These are phyloP conservation scores for Dendrocincla tyrannina DNA, from an alignment of 2,797 vertebrate genomes.

Conservation along the genomic window DNA sequence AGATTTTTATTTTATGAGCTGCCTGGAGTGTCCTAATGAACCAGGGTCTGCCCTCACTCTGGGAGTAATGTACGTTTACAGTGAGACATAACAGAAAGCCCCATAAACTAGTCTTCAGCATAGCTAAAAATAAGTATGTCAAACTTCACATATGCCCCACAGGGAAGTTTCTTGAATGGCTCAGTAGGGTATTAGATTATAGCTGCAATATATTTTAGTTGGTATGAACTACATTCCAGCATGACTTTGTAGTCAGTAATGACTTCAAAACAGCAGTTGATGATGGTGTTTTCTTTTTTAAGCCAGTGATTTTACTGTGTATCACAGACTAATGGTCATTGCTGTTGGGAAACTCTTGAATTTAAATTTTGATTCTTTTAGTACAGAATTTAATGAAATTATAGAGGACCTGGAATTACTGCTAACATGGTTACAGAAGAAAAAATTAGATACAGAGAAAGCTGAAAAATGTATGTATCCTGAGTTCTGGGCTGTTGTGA, in stretches of 20 bases:
- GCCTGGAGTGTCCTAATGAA: conserved; percentile 35
- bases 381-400: neutral
- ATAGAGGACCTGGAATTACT: neutral
- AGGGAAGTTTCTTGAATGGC: conserved; percentile 9
- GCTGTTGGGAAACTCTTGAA: neutral
- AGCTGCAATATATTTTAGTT: conserved; percentile 4
- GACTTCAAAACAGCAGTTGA: neutral
- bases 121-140: neutral
- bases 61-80: neutral
- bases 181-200: conserved; percentile 16
- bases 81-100: neutral
- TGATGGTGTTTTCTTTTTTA: neutral
- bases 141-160: neutral
- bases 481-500: neutral
- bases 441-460: neutral
- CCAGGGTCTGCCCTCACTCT: neutral
- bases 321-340: neutral
- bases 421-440: neutral
- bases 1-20: conserved; percentile 54
- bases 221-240: conserved; percentile 7
- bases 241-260: conserved; percentile 8
- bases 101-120: neutral
- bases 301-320: neutral
- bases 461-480: neutral
- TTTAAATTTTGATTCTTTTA: neutral